Conservation (phyloP, 2,797 vertebrate species). For the Sebastes iracundus region DNA sequence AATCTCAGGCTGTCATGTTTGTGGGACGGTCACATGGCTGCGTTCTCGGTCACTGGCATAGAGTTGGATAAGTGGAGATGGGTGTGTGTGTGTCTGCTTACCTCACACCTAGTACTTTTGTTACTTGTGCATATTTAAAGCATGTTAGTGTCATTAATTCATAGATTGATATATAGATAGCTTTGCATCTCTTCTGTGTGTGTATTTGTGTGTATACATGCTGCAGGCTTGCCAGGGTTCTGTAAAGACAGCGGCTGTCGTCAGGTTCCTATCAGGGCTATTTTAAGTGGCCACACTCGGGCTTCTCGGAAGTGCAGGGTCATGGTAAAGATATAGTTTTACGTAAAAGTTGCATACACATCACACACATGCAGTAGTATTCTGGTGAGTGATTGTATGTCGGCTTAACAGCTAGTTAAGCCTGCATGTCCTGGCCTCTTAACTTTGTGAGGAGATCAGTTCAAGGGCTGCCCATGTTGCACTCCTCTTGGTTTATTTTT, state of each 20-base stretch:
- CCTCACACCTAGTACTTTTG: background rate
- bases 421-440: background rate
- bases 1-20: conserved; percentile 63
- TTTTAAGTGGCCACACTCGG: conserved; percentile 70
- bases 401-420: conserved; percentile 13
- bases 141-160: background rate
- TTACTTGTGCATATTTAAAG: conserved; percentile 13
- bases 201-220: background rate
- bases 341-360: conserved; percentile 37
- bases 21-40: conserved; percentile 52
- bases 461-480: background rate
- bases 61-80: background rate
- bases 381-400: conserved; percentile 21
- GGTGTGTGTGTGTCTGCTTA: background rate
- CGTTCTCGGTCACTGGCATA: conserved; percentile 26
- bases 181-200: background rate
- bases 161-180: background rate
- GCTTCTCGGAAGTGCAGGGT: conserved; percentile 75
- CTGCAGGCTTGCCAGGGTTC: conserved; percentile 39
- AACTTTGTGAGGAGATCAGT: background rate
- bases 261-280: conserved; percentile 73
- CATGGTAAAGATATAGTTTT: conserved; percentile 71
- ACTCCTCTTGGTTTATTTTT: background rate
- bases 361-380: background rate
- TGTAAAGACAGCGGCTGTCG: conserved; percentile 66